Evolutionary conservation across 2,113 vertebrate species (phyloP).

Genomic region (Probosciger aterrimus): DNA sequence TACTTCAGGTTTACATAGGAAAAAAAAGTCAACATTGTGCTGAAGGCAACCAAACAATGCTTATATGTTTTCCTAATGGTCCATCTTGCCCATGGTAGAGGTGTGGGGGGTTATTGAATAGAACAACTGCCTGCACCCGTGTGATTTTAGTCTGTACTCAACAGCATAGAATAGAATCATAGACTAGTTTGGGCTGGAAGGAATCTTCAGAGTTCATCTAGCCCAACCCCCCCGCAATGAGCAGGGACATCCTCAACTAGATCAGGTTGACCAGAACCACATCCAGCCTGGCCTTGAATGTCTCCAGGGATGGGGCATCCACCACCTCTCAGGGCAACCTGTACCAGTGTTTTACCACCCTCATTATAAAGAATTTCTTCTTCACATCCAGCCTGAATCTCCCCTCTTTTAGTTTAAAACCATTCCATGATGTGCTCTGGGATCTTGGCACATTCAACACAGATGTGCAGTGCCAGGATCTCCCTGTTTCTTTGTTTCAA

Average conservation of each 20-base stretch:
- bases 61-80: not conserved
- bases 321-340: not conserved
- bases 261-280: not conserved
- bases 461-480: not conserved
- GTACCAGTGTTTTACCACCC: not conserved
- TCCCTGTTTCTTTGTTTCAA: not conserved
- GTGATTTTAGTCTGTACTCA: not conserved
- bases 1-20: not conserved
- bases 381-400: not conserved
- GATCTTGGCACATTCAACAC: not conserved
- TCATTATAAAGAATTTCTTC: not conserved
- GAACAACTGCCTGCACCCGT: rapidly evolving
- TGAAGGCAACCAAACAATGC: not conserved
- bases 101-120: not conserved
- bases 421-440: not conserved
- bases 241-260: not conserved
- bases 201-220: not conserved
- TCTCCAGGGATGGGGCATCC: not conserved
- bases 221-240: not conserved
- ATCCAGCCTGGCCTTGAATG: not conserved
- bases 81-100: not conserved
- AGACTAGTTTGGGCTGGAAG: not conserved
- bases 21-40: not conserved
- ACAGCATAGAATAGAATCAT: not conserved
- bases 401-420: not conserved